phyloP scores from a whole-genome alignment of 2,888 invertebrate species.

The Pseudolycoriella hygida region DNA sequence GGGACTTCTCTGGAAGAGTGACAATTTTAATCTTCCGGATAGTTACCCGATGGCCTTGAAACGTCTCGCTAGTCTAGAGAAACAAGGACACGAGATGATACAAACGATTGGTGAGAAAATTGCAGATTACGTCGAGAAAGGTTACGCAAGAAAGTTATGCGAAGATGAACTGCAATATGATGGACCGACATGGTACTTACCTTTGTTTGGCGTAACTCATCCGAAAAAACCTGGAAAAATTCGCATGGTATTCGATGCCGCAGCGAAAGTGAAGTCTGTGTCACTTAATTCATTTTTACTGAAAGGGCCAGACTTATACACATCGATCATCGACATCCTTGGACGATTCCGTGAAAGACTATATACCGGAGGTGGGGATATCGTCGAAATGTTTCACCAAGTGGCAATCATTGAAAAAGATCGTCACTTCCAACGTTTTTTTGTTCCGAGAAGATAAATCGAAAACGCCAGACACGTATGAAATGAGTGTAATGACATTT shows the following conservation, averaged over 20 bases:
- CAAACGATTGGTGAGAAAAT: conserved; percentile 6
- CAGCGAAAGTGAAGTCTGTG: conserved; percentile 11
- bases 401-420: conserved; percentile 8
- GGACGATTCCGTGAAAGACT: conserved; percentile 9
- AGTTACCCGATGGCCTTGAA: not conserved
- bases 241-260: conserved; percentile 16
- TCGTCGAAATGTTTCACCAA: conserved; percentile 12
- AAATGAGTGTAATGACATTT: not conserved
- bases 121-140: conserved; percentile 8
- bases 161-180: conserved; percentile 5
- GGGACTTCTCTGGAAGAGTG: not conserved
- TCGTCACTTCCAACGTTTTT: conserved; percentile 8
- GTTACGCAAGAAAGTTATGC: conserved; percentile 7
- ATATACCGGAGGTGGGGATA: conserved; percentile 10
- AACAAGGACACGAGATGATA: conserved; percentile 10
- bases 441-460: conserved; percentile 6
- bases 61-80: not conserved
- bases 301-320: conserved; percentile 11
- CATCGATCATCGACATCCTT: conserved; percentile 10
- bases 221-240: conserved; percentile 14
- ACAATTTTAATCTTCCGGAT: not conserved
- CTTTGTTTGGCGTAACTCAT: conserved; percentile 13
- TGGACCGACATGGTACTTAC: conserved; percentile 13
- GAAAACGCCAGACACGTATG: not conserved
- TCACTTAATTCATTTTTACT: conserved; percentile 12